Base-by-base conservation (phyloP, 2,797 vertebrate genomes). In the Crypturellus tataupa region DNA sequence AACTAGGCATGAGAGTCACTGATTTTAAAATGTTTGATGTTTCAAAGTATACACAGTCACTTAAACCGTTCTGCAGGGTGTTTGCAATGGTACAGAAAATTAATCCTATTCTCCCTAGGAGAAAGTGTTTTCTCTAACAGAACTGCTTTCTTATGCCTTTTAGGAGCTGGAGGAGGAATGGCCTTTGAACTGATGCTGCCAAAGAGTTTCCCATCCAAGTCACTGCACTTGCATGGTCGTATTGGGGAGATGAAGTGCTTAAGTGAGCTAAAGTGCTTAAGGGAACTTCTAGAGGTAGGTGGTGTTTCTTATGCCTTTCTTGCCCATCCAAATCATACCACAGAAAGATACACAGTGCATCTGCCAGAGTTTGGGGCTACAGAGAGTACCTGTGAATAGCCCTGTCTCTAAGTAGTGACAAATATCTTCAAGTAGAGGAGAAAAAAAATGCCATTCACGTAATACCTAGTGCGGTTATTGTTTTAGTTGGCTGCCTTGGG, bases 91-190 rank as follows among this genome's bases (percentile, higher is more conserved):
- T 76, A 58, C 37, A 29, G 85, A 96, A 96, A 96, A 94, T 97
- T 90, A 95, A 93, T 85, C 89, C 95, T 96, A 92, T 95, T 72
- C 92, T 89, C 56, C 65, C 81, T 65, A 51, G 17, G 55, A 89
- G 90, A 92, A 93, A 79, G 82, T 31, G 88, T 92, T 93, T 91
- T 95, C 90, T 90, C 93, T 73, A 94, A 87, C 95, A 95, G 97
- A 96, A 97, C 71, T 78, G 42, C 40, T 89, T 91, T 96, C 94
- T 94, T 94, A 94, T 67, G 71, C 46, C 59, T 91, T 90, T 91
- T 81, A 64, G 7, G 2, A 55, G 20, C 51, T 0, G 3, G 6
- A 39, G 68, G 68, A 21, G 65, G 23, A 6, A 39, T 75, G 53
- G 77, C 44, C 60, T 89, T 42, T 92, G 64, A 17, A 12, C 40